Conservation (phyloP, 2,797 vertebrate genomes). For the Tokudaia muenninki region DNA sequence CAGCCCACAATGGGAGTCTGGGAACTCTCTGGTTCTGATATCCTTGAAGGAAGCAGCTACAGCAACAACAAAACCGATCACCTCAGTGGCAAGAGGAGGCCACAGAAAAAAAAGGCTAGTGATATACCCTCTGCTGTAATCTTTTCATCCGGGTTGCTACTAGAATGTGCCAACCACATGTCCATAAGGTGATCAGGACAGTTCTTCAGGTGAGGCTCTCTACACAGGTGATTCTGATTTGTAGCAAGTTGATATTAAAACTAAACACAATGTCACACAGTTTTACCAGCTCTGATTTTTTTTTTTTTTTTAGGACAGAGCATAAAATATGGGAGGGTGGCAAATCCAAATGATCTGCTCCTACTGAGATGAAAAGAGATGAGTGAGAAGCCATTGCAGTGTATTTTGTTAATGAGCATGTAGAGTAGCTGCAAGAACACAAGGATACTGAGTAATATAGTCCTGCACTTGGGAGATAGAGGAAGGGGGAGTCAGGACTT, state of each 20-base stretch:
- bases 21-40: background rate
- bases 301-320: background rate
- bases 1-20: background rate
- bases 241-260: background rate
- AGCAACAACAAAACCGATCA: background rate
- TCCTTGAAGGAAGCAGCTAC: background rate
- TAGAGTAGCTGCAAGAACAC: background rate
- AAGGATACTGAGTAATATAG: background rate
- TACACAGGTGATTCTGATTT: background rate
- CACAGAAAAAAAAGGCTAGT: background rate
- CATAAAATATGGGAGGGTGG: background rate
- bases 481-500: background rate
- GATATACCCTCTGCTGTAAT: background rate
- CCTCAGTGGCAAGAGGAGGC: background rate
- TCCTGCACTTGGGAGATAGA: background rate
- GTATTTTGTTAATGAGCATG: background rate
- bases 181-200: background rate
- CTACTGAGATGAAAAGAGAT: constrained; percentile 42
- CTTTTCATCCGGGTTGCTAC: background rate
- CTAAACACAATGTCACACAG: background rate
- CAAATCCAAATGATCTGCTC: constrained; percentile 29
- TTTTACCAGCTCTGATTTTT: background rate
- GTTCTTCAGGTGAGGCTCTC: background rate
- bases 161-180: background rate
- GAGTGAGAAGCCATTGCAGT: constrained; percentile 16